Evolutionary conservation across 30 jellyfish, hydroid and myxozoan species (phyloP).

Genomic region (Mastigias papua): DNA sequence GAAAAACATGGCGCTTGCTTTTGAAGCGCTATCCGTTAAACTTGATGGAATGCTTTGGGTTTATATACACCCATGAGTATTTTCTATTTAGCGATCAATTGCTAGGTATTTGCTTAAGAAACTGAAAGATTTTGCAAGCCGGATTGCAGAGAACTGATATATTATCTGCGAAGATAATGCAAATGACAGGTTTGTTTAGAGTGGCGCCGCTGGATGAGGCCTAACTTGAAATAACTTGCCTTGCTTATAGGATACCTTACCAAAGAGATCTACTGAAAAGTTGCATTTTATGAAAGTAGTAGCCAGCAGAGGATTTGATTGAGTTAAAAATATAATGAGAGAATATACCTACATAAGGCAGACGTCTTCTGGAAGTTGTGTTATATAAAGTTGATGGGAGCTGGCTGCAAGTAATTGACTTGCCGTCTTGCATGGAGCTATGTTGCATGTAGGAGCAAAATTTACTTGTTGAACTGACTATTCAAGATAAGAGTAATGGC

Average conservation of each 20-base stretch:
- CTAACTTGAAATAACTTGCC: too few species aligned
- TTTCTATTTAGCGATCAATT: background rate
- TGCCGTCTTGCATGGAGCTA: background rate
- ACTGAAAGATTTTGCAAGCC: background rate
- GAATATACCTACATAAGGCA: background rate
- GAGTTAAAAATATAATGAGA: background rate
- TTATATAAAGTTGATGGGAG: background rate
- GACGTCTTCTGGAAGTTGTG: background rate
- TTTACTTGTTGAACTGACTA: background rate
- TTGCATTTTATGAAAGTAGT: background rate
- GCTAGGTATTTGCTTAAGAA: background rate
- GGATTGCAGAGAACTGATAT: background rate
- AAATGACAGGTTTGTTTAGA: background rate
- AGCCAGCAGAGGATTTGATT: background rate
- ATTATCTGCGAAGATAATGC: background rate
- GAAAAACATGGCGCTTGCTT: constrained; percentile 44
- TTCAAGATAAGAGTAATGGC: background rate
- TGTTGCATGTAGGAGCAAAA: background rate
- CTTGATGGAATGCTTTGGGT: background rate
- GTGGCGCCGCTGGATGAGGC: background rate
- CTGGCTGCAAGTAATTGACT: background rate
- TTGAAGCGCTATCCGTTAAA: background rate
- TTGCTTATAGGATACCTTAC: background rate
- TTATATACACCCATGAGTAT: background rate
- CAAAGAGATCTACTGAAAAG: background rate